These are phyloP conservation scores for Volucella bombylans DNA, from an alignment of 2,888 invertebrate genomes.

Conservation along the genomic window DNA sequence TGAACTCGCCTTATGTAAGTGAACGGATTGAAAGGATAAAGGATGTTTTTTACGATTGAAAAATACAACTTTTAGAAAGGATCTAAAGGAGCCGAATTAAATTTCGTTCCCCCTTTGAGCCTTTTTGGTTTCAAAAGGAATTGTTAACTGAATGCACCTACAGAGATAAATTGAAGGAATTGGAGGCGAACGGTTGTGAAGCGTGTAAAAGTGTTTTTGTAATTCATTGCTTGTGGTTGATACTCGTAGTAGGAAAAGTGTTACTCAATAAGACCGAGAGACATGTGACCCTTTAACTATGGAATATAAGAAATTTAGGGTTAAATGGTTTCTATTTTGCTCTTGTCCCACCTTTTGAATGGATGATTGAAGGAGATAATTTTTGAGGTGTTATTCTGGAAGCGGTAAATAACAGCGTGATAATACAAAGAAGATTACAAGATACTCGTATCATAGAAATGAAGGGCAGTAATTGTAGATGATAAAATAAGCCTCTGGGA, in stretches of 20 bases:
- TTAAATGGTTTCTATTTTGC: constrained; percentile 65
- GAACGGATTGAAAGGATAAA: constrained; percentile 32
- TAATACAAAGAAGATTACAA: neutral
- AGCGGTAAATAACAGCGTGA: constrained; percentile 36
- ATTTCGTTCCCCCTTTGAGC: constrained; percentile 5
- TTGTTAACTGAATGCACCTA: constrained; percentile 20
- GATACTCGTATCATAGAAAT: neutral
- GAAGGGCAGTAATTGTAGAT: no score
- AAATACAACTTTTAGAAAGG: constrained; percentile 25
- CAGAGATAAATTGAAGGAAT: constrained; percentile 18
- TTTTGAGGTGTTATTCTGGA: constrained; percentile 33
- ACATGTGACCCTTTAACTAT: constrained; percentile 37
- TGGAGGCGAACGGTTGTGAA: constrained; percentile 51
- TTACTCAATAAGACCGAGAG: constrained; percentile 22
- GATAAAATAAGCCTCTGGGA: neutral
- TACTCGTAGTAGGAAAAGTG: neutral
- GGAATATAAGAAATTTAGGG: constrained; percentile 40
- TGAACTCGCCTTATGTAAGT: constrained; percentile 5
- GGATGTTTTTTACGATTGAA: constrained; percentile 3
- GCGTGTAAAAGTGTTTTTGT: constrained; percentile 44
- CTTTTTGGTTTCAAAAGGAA: neutral
- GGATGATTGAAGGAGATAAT: neutral
- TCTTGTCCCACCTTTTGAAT: constrained; percentile 1
- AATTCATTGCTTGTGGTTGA: constrained; percentile 61
- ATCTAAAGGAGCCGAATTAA: constrained; percentile 54